phyloP scores from a whole-genome alignment of 2,797 vertebrate species.

The Hyperoplus immaculatus region DNA sequence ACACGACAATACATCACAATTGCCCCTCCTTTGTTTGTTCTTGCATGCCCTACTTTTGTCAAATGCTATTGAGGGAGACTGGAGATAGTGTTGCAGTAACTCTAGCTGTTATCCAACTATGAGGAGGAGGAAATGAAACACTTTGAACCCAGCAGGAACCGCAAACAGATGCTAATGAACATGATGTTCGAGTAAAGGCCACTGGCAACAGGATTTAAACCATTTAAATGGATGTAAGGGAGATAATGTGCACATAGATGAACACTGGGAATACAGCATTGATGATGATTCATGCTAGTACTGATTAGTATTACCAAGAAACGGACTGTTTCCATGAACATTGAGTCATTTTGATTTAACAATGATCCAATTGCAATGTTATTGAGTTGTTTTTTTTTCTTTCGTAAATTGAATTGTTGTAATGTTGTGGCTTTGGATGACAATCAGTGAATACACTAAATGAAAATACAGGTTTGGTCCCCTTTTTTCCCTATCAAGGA shows the following conservation, averaged over 20 bases:
- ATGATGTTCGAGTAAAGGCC: slow-evolving; percentile 74
- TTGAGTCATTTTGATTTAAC: slow-evolving; percentile 8
- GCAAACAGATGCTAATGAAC: slow-evolving; percentile 84
- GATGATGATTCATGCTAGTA: slow-evolving; percentile 43
- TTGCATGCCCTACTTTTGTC: slow-evolving; percentile 73
- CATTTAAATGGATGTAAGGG: slow-evolving; percentile 68
- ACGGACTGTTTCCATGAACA: slow-evolving; percentile 31
- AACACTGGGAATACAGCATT: slow-evolving; percentile 58
- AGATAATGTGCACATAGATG: slow-evolving; percentile 58
- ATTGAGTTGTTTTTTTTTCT: slow-evolving; percentile 7
- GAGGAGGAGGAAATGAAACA: slow-evolving; percentile 62
- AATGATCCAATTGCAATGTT: slow-evolving; percentile 37
- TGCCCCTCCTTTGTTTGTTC: slow-evolving; percentile 70
- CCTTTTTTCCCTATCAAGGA: slow-evolving; percentile 10
- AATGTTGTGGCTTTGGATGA: slow-evolving; percentile 40
- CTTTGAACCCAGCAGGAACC: slow-evolving; percentile 76
- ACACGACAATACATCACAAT: slow-evolving; percentile 68
- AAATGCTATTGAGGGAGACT: slow-evolving; percentile 66
- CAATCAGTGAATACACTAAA: slow-evolving; percentile 23
- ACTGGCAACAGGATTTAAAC: slow-evolving; percentile 77
- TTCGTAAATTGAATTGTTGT: slow-evolving; percentile 16
- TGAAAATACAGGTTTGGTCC: slow-evolving; percentile 7
- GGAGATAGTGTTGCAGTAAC: slow-evolving; percentile 66
- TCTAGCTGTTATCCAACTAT: slow-evolving; percentile 68
- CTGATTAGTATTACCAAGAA: slow-evolving; percentile 26